Conservation (phyloP, 2,888 invertebrate genomes). For the Glaucopsyche alexis region DNA sequence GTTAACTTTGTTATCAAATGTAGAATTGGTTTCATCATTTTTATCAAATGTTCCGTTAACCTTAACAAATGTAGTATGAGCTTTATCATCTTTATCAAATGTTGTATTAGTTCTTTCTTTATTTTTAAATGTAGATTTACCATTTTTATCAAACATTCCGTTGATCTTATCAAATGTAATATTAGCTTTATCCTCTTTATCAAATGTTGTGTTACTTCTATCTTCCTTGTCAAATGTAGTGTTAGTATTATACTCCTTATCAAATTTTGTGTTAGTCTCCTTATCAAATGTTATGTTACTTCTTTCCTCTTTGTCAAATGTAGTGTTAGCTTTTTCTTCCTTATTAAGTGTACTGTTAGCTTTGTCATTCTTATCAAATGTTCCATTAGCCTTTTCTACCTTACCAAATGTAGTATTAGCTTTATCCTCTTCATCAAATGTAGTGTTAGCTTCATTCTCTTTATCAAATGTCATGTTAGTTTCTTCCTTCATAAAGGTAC, state of each 20-base stretch:
- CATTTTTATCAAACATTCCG: conserved; percentile 30
- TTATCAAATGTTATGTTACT: conserved; percentile 9
- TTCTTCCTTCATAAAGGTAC: not conserved
- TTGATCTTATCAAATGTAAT: conserved; percentile 34
- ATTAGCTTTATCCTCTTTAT: not conserved
- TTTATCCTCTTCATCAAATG: not conserved
- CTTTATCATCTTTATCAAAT: not conserved
- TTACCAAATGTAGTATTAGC: conserved; percentile 48
- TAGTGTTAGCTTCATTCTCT: conserved; percentile 37
- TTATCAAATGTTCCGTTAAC: not conserved
- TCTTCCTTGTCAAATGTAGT: conserved; percentile 40
- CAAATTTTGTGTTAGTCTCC: conserved; percentile 33
- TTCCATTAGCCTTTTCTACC: conserved; percentile 32
- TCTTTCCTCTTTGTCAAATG: not conserved
- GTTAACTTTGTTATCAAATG: not conserved
- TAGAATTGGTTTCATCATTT: conserved; percentile 37
- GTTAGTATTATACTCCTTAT: conserved; percentile 33
- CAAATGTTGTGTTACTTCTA: conserved; percentile 37
- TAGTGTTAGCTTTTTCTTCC: conserved; percentile 24
- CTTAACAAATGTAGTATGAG: conserved; percentile 35
- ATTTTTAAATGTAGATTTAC: not conserved
- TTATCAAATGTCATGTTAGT: conserved; percentile 30
- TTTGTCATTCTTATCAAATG: not conserved
- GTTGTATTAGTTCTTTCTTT: conserved; percentile 10
- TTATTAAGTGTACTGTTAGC: conserved; percentile 37